Evolutionary conservation across 2,888 invertebrate species (phyloP).

Genomic region (Nomada lathburiana): DNA sequence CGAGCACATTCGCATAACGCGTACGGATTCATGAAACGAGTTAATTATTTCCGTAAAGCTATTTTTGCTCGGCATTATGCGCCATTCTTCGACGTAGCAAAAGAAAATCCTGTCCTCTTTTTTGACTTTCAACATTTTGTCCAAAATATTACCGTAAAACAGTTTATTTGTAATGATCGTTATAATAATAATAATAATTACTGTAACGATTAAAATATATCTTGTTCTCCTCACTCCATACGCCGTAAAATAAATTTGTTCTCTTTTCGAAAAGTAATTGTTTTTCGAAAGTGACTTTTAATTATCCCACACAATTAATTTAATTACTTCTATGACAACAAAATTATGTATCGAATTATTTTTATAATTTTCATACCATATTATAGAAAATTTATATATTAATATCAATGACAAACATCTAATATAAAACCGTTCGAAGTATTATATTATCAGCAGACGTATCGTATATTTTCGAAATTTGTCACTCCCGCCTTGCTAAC

Average conservation of each 20-base stretch:
- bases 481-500: not conserved
- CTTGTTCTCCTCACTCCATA: too few species aligned
- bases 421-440: not conserved
- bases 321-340: too few species aligned
- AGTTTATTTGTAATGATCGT: not conserved
- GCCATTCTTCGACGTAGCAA: not conserved
- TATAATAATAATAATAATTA: too few species aligned
- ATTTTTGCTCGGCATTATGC: not conserved
- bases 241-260: too few species aligned
- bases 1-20: too few species aligned
- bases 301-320: too few species aligned
- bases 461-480: not conserved
- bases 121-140: not conserved
- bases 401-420: not conserved
- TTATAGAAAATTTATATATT: not conserved
- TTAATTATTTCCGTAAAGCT: not conserved
- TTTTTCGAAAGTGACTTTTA: too few species aligned
- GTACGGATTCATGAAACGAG: too few species aligned
- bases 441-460: not conserved
- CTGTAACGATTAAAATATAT: too few species aligned
- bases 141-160: not conserved
- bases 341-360: too few species aligned
- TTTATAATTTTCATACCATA: too few species aligned
- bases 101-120: not conserved
- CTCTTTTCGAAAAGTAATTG: too few species aligned